phyloP scores from a whole-genome alignment of 2,113 vertebrate species.

The Benitochromis conjunctus region DNA sequence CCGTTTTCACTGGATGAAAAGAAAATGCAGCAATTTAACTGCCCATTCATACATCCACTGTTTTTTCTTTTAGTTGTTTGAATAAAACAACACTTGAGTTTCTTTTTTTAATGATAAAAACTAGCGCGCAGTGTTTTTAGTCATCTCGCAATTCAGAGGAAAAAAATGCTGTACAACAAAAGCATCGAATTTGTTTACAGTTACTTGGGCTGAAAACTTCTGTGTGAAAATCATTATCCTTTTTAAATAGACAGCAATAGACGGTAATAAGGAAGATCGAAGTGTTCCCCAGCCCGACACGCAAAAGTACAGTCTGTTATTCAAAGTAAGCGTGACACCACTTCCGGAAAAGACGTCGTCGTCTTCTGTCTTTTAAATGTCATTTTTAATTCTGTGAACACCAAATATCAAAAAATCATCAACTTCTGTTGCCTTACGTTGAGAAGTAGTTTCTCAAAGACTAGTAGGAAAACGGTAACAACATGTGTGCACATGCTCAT shows the following conservation, averaged over 20 bases:
- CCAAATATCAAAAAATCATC: not conserved
- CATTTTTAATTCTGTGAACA: not conserved
- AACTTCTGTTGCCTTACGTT: not conserved
- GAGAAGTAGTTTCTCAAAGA: not conserved
- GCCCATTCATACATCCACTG: not conserved
- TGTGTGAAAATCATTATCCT: not conserved
- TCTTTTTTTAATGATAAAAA: not conserved
- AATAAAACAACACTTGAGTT: not conserved
- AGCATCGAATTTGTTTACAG: not conserved
- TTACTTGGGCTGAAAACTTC: fast-evolving
- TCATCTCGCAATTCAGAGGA: not conserved
- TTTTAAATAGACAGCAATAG: not conserved
- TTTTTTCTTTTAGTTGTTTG: not conserved
- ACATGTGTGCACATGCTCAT: not conserved
- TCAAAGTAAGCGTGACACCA: not conserved
- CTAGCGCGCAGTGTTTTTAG: not conserved
- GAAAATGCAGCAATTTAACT: not conserved
- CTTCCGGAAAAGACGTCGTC: not conserved
- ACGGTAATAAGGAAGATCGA: not conserved
- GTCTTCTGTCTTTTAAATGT: not conserved
- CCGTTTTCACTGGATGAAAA: not conserved
- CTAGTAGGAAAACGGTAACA: not conserved
- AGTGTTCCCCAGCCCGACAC: not conserved
- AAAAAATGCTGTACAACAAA: not conserved
- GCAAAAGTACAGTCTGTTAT: not conserved